phyloP scores from a whole-genome alignment of 1,140 invertebrate genomes.

The Calephelis virginiensis region DNA sequence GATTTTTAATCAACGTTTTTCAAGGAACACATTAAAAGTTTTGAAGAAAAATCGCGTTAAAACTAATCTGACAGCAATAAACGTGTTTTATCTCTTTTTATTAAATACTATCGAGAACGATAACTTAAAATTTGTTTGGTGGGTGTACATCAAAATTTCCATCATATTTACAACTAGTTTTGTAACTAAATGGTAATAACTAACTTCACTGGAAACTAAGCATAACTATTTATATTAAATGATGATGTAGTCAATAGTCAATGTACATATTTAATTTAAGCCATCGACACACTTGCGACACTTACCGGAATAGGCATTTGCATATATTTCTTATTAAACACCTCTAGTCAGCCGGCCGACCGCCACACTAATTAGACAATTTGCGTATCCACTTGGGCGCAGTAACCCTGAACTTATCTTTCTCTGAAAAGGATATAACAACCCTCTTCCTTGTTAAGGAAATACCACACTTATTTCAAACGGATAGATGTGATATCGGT shows the following conservation, averaged over 20 bases:
- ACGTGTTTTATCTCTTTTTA: too few species aligned
- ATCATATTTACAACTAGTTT: too few species aligned
- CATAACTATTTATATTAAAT: not conserved
- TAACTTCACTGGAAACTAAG: too few species aligned
- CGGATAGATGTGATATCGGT: slow-evolving; percentile 17
- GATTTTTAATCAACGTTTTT: too few species aligned
- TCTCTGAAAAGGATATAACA: slow-evolving; percentile 18
- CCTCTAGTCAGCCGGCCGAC: slow-evolving; percentile 33
- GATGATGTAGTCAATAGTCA: slow-evolving; percentile 13
- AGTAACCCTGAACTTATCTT: slow-evolving; percentile 22
- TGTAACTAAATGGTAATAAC: too few species aligned
- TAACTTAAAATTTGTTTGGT: too few species aligned
- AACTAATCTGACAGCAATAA: too few species aligned
- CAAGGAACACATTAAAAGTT: too few species aligned
- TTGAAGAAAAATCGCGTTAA: too few species aligned
- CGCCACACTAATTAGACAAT: slow-evolving; percentile 68
- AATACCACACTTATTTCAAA: slow-evolving; percentile 24
- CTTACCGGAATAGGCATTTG: slow-evolving; percentile 40
- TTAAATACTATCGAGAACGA: too few species aligned
- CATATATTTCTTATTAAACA: slow-evolving; percentile 55
- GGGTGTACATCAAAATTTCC: too few species aligned
- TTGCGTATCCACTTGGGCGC: slow-evolving; percentile 54
- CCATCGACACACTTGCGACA: slow-evolving; percentile 19
- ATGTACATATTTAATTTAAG: slow-evolving; percentile 19
- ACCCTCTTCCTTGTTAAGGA: not conserved